Base-by-base conservation (phyloP, 2,113 vertebrate species). In the Psophia crepitans region DNA sequence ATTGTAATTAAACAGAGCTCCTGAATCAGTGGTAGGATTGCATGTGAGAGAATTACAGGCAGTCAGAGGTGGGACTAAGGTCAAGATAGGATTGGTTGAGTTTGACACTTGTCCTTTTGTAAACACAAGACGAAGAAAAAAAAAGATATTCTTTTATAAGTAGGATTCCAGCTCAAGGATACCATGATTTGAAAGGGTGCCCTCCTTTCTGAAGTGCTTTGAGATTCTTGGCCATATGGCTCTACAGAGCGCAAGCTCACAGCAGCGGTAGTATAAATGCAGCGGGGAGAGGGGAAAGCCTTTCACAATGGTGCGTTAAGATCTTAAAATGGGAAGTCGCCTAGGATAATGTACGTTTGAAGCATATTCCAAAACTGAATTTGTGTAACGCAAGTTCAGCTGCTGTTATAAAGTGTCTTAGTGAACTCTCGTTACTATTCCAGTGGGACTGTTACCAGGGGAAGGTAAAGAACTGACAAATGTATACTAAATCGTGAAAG, bases 401-500 rank as follows among this genome's bases (percentile, higher is more conserved):
- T 85, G 91, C 94, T 92, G 48, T 90, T 95, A 61, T 20, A 11
- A 96, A 90, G 93, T 96, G 82, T 96, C 90, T 95, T 92, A 95
- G 75, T 80, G 82, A 93, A 90, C 44, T 93, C 65, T 95, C 74
- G 49, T 69, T 94, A 93, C 49, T 88, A 9, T 91, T 96, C 37
- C 56, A 84, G 89, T 86, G 44, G 82, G 73, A 82, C 73, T 91
- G 74, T 87, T 95, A 86, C 69, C 51, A 69, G 81, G 75, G 93
- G 84, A 94, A 91, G 91, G 60, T 63, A 65, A 93, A 92, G 81
- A 94, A 96, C 91, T 94, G 85, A 90, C 88, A 97, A 82, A 93
- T 87, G 88, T 96, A 4, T 97, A 61, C 41, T 73, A 64, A 92
- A 84, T 35, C 79, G 65, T 96, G 80, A 65, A 88, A 87, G 60